Evolutionary conservation across 2,113 vertebrate species (phyloP), one percentile per base, ranked within the genome.

Genomic region (Empidonax traillii): DNA sequence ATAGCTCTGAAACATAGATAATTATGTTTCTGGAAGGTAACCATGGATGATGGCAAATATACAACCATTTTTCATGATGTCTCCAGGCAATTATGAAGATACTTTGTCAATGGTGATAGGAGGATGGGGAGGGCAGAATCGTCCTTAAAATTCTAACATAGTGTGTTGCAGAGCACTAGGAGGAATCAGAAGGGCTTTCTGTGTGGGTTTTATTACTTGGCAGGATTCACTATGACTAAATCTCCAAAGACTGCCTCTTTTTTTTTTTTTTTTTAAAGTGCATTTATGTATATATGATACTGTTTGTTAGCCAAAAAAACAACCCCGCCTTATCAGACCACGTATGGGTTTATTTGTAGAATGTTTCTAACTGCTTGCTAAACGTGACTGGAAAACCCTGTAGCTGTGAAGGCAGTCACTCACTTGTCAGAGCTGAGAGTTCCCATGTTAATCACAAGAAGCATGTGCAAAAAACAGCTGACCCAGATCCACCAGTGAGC

Each of bases 21-120:
- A 85, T 77, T 69, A 28, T 37, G 49, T 91, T 94, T 90, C 75
- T 86, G 90, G 93, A 83, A 94, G 90, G 71, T 96, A 94, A 91
- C 87, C 87, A 82, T 89, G 91, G 90, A 24, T 88, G 73, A 52
- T 65, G 58, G 39, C 61, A 91, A 96, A 85, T 74, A 94, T 22
- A 66, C 27, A 68, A 21, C 52, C 39, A 28, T 73, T 96, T 85
- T 79, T 92, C 73, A 69, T 44, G 25, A 21, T 13, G 51, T 74
- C 67, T 91, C 67, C 39, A 62, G 28, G 62, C 76, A 91, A 53
- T 80, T 67, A 88, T 73, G n/a, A 47, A 84, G 66, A 16, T 85
- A 71, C 7, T 88, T 95, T 78, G 17, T 80, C 84, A 72, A 2
- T 87, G 39, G 76, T 77, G 71, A 85, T 71, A 88, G 75, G 55